Conservation (phyloP, 2,113 vertebrate species). For the Rhinolophus sinicus region DNA sequence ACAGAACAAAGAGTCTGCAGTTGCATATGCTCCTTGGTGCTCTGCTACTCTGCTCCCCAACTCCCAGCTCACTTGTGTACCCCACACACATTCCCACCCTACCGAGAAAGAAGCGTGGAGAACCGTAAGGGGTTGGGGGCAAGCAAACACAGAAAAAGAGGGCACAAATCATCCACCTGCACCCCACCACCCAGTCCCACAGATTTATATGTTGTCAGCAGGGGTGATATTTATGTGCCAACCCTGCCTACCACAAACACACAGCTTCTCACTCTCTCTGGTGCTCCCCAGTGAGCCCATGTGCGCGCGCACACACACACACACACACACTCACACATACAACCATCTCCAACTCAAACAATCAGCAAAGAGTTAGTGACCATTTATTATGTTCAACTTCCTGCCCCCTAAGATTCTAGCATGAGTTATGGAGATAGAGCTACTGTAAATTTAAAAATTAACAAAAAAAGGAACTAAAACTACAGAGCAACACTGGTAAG, state of each 20-base stretch:
- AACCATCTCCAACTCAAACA: not conserved
- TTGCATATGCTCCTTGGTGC: fast-evolving
- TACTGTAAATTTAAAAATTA: not conserved
- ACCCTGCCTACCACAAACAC: not conserved
- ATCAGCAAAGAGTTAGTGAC: not conserved
- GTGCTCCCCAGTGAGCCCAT: too few relatives aligned
- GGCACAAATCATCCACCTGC: too few relatives aligned
- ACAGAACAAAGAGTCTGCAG: not conserved
- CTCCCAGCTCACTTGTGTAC: not conserved
- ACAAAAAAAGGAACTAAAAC: not conserved
- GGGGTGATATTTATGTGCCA: not conserved
- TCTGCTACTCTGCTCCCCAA: too few relatives aligned
- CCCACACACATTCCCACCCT: not conserved
- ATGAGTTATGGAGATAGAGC: not conserved
- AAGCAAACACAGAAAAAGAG: not conserved
- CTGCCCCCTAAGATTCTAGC: not conserved
- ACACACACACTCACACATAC: not conserved
- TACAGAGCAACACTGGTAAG: not conserved
- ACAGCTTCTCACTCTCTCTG: too few relatives aligned
- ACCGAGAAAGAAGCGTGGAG: fast-evolving
- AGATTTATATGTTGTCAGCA: fast-evolving
- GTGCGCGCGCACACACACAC: not conserved
- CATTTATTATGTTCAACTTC: not conserved
- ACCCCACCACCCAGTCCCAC: not conserved
- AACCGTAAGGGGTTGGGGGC: fast-evolving